Conservation (phyloP, 2,113 vertebrate genomes). For the Tichodroma muraria region DNA sequence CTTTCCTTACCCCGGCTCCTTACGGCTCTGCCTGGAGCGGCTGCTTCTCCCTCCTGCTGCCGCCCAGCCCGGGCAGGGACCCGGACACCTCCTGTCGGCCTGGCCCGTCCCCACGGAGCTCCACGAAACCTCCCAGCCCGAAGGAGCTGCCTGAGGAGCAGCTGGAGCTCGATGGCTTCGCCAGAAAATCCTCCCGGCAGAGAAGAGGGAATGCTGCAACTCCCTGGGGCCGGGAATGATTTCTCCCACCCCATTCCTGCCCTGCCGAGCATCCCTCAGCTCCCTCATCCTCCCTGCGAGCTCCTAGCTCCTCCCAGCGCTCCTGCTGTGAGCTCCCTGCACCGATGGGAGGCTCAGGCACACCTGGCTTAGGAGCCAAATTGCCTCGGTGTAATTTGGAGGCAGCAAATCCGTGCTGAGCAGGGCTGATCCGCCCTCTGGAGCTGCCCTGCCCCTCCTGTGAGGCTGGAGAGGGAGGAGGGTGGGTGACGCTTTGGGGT, state of each 20-base stretch:
- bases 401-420: fast-evolving
- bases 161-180: background rate
- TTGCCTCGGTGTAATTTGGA: background rate
- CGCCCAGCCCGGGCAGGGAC: background rate
- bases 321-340: no score
- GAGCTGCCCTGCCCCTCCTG: background rate
- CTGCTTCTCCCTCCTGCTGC: background rate
- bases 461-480: background rate
- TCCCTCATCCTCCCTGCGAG: background rate
- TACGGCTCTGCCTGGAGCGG: fast-evolving
- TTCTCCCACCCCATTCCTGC: background rate
- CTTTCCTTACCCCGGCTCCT: background rate
- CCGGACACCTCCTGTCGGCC: background rate
- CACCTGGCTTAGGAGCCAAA: fast-evolving
- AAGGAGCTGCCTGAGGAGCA: no score
- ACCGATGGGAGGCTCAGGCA: background rate
- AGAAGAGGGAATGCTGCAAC: background rate
- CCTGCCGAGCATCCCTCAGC: background rate
- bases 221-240: background rate
- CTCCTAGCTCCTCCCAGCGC: no score
- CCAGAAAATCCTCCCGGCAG: fast-evolving
- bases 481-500: background rate
- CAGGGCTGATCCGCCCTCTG: background rate
- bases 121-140: background rate
- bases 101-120: background rate